These are phyloP conservation scores for Lateolabrax maculatus DNA, from an alignment of 2,797 vertebrate genomes.

Conservation along the genomic window DNA sequence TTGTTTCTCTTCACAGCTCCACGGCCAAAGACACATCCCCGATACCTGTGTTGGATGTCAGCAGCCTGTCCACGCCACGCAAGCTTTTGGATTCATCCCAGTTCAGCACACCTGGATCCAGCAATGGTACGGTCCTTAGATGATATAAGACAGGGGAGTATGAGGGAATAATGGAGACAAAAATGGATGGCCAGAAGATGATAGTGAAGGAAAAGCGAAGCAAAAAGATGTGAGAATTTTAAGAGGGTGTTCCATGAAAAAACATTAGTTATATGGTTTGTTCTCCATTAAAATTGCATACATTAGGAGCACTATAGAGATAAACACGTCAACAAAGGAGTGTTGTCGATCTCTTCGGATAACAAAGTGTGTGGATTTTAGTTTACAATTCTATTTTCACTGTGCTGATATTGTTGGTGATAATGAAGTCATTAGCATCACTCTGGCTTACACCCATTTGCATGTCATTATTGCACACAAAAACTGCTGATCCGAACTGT, in stretches of 20 bases:
- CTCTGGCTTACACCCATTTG: constrained; percentile 66
- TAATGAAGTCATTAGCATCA: constrained; percentile 70
- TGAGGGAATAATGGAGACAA: background rate
- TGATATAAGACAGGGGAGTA: background rate
- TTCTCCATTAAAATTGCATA: constrained; percentile 24
- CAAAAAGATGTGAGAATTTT: background rate
- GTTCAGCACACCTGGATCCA: constrained; percentile 88
- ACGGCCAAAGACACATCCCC: constrained; percentile 89
- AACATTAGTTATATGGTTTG: constrained; percentile 10
- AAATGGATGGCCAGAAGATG: background rate
- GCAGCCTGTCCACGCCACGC: constrained; percentile 92
- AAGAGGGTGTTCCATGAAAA: constrained; percentile 5
- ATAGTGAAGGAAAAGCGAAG: background rate
- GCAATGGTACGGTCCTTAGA: constrained; percentile 84
- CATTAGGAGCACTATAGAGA: constrained; percentile 27
- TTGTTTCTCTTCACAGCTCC: constrained; percentile 77
- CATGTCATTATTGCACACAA: constrained; percentile 62
- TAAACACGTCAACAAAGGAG: constrained; percentile 23
- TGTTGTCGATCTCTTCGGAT: constrained; percentile 27
- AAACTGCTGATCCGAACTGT: constrained; percentile 44
- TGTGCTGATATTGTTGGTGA: constrained; percentile 52
- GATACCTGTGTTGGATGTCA: constrained; percentile 88
- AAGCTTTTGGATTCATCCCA: constrained; percentile 93
- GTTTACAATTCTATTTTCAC: constrained; percentile 51
- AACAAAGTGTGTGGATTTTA: constrained; percentile 43